Base-by-base conservation (phyloP, 2,113 vertebrate genomes). In the Bos taurus region DNA sequence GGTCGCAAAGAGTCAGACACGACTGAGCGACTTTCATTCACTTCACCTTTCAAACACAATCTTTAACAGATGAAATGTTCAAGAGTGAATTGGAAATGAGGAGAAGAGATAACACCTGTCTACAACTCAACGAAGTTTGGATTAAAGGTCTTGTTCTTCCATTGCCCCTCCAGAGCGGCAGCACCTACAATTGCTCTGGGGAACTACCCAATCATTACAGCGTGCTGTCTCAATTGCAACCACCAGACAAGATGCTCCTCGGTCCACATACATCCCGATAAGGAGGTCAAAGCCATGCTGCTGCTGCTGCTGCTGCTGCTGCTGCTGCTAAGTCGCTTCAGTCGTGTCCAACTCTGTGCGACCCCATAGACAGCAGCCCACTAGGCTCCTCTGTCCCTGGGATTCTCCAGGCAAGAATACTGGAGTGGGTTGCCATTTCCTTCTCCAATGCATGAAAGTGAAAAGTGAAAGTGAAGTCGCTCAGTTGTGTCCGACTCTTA, bases 241-340 rank as follows among this genome's bases (percentile, higher is more conserved):
- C 6, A 1, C 28, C 50, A 28, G 16, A 30, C 5, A 25, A 3
- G 77, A 54, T 0, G 14, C 23, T 14, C n/a, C 60, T 14, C 1
- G 13, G 36, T 40, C 11, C 62, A 14, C 28, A 36, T 12, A 16
- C 2, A 5, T 21, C 43, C 59, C 48, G 23, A 26, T 7, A 21
- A 52, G n/a, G 78, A 59, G 15, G 54, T 59, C 67, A 43, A 48
- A 10, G 50, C 50, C 46, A 1, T 11, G 7, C 12, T 60, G 26
- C 59, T 60, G 57, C 57, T 46, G 46, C 57, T 46, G 43, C 46
- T 46, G 36, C 36, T 36, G 36, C 36, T 36, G 36, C 36, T 36
- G 46, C 46, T 26, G 59, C 26, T 60, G 26, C 59, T 60, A 30
- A 0, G 59, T 30, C 12, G 5, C 59, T 60, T 60, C 59, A 60